These are phyloP conservation scores for Protomyctophum bolini DNA, from an alignment of 2,113 vertebrate genomes.

Conservation along the genomic window DNA sequence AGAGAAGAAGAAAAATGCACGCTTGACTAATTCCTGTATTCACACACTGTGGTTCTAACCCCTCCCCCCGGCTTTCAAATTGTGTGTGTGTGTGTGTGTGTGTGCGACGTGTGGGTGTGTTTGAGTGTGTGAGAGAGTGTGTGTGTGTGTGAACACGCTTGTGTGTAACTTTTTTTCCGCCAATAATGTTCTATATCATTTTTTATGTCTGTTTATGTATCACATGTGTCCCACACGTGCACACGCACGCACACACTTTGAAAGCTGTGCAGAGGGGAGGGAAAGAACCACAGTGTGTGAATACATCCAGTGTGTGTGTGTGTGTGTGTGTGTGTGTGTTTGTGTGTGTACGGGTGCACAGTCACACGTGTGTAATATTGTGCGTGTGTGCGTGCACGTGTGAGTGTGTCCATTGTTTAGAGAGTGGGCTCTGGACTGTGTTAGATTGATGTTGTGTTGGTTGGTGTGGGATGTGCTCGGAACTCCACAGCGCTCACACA, in stretches of 20 bases:
- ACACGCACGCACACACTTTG: not conserved
- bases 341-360: not conserved
- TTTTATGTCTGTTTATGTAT: too few species aligned
- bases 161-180: too few species aligned
- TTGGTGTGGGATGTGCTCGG: constrained; percentile 65
- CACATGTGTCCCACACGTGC: too few species aligned
- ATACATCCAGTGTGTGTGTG: not conserved
- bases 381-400: constrained; percentile 21
- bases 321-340: constrained; percentile 10
- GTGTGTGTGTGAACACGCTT: too few species aligned
- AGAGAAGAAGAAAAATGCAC: constrained; percentile 62
- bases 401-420: constrained; percentile 66
- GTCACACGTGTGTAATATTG: not conserved
- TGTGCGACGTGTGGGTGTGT: constrained; percentile 26
- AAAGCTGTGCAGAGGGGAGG: too few species aligned
- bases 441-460: constrained; percentile 79
- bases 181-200: too few species aligned
- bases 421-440: constrained; percentile 52
- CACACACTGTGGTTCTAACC: constrained; percentile 39
- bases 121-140: constrained; percentile 6
- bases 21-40: constrained; percentile 71
- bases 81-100: constrained; percentile 3
- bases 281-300: too few species aligned
- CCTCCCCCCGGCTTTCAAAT: constrained; percentile 20
- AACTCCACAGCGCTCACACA: constrained; percentile 52